Evolutionary conservation across 2,797 vertebrate genomes (phyloP), one percentile per base, ranked within the genome.

Genomic region (Luscinia luscinia): DNA sequence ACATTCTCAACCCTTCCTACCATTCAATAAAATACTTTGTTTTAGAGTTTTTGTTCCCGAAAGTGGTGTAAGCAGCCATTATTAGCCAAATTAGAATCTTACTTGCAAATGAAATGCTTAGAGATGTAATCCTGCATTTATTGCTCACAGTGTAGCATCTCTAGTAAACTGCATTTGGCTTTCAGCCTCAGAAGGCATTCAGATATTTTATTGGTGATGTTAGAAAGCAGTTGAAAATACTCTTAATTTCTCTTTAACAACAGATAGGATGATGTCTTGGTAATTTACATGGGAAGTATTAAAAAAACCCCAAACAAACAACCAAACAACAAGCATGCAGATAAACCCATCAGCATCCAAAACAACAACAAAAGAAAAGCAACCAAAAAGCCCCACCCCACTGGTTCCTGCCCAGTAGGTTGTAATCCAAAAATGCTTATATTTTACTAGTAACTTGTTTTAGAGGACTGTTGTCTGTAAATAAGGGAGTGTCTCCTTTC

Each of bases 311-410:
- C 11, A 13, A 55, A 38, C 38, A 38, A 38, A 38, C 38, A 38
- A 45, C 3, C 3, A 52, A 54, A 14, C 21, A 49, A 15, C 2
- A 62, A 55, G 7, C 21, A 20, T 13, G 48, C 20, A 28, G 8
- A 27, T 23, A 55, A 36, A 26, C 7, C 0, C 2, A 5, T 22
- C 26, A 63, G 36, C 17, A 28, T 16, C n/a, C 15, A 14, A 67
- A 81, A 28, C 30, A 63, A 30, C 30, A 11, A 30, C 46, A 9
- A 46, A 81, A 32, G 11, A 38, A 21, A n/a, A n/a, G 5, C 11
- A 28, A 24, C 5, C 9, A 51, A 63, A 81, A 52, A 43, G 6
- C 1, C 13, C 11, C 23, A 66, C 13, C 5, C 4, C 0, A 1
- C 32, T 79, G 9, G 3, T 76, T 93, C n/a, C 64, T 55, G 11